Conservation (phyloP, 2,888 invertebrate species). For the Steinernema carpocapsae region DNA sequence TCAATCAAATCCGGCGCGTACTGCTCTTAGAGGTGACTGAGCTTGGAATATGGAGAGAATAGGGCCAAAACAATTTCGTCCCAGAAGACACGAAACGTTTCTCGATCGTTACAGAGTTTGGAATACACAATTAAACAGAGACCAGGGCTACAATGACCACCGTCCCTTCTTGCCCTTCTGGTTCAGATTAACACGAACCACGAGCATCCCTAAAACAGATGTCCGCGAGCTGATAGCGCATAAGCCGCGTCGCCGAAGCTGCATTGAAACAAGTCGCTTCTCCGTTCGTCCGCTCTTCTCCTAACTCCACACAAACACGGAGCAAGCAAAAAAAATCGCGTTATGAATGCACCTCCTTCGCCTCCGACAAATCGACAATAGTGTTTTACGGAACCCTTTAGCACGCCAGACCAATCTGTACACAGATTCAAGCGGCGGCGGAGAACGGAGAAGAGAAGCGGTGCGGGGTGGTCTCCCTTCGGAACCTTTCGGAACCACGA, state of each 20-base stretch:
- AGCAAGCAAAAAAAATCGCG: not conserved
- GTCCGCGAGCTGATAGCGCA: constrained; percentile 4
- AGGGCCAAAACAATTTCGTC: too few relatives aligned
- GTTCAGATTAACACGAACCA: not conserved
- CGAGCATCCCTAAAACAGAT: not conserved
- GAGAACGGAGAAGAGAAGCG: not conserved
- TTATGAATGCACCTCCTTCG: constrained; percentile 2
- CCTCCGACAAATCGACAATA: not conserved
- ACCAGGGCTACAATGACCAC: too few relatives aligned
- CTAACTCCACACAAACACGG: not conserved
- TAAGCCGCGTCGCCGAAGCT: not conserved
- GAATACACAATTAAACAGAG: too few relatives aligned
- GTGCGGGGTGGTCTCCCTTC: not conserved
- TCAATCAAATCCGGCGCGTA: too few relatives aligned
- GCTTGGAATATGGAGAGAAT: too few relatives aligned
- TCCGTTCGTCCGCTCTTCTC: not conserved
- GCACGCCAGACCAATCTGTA: not conserved
- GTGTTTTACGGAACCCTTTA: not conserved
- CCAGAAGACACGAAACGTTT: too few relatives aligned
- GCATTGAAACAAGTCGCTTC: constrained; percentile 2
- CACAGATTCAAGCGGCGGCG: not conserved
- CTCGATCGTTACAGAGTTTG: too few relatives aligned
- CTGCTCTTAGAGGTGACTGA: too few relatives aligned
- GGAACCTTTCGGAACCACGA: not conserved
- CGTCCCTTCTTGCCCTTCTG: not conserved